These are phyloP conservation scores for Chloropsis hardwickii DNA, from an alignment of 2,113 vertebrate species.

Conservation along the genomic window DNA sequence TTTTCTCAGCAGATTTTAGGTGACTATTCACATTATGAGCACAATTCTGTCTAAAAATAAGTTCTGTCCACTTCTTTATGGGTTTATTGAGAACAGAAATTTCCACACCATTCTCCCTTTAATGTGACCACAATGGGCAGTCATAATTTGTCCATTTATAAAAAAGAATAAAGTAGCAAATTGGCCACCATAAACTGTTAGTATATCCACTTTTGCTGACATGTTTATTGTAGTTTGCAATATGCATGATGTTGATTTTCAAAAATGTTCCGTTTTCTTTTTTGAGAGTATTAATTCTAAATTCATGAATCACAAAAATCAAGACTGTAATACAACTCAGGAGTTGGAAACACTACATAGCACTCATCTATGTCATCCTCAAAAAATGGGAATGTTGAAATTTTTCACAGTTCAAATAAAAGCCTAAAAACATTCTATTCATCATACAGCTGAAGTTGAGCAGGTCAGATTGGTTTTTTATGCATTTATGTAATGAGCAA, in stretches of 20 bases:
- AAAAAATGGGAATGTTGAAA: not conserved
- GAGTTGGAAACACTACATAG: not conserved
- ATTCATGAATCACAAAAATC: slow-evolving; percentile 28
- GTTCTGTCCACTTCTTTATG: slow-evolving; percentile 36
- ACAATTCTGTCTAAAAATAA: slow-evolving; percentile 53
- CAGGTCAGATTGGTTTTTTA: not conserved
- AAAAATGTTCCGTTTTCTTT: slow-evolving; percentile 49
- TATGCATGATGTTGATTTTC: slow-evolving; percentile 22
- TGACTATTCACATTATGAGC: slow-evolving; percentile 48
- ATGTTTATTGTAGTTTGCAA: slow-evolving; percentile 44
- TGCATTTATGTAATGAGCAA: not conserved
- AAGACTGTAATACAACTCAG: not conserved
- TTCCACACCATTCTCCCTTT: slow-evolving; percentile 57
- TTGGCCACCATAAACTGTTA: slow-evolving; percentile 44
- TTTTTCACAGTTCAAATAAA: slow-evolving; percentile 31
- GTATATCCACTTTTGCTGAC: slow-evolving; percentile 55
- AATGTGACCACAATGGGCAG: slow-evolving; percentile 51
- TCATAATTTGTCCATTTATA: slow-evolving; percentile 43
- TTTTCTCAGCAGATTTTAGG: slow-evolving; percentile 62
- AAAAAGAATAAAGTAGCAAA: slow-evolving; percentile 48
- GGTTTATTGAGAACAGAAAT: slow-evolving; percentile 55
- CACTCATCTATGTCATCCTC: not conserved
- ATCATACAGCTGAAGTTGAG: not conserved
- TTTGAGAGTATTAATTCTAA: slow-evolving; percentile 11
- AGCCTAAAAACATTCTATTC: not conserved